Evolutionary conservation across 2,888 invertebrate genomes (phyloP).

Genomic region (Sisyra nigra): DNA sequence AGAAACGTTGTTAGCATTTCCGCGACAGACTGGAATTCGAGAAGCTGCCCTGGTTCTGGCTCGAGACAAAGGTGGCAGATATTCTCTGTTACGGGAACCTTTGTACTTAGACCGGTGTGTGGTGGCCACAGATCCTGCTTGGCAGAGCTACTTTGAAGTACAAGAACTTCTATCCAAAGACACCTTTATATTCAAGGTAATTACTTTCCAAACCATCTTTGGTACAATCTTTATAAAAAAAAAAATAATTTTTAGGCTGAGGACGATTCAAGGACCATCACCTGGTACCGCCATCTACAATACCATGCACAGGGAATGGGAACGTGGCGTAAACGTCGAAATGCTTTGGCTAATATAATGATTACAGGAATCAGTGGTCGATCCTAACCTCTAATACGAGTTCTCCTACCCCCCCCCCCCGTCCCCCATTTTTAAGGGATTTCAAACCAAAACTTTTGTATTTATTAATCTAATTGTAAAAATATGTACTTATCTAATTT

Average conservation of each 20-base stretch:
- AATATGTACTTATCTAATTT: too few species aligned
- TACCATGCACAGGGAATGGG: conserved; percentile 86
- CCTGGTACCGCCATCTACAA: conserved; percentile 82
- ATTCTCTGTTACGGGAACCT: conserved; percentile 75
- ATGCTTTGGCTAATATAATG: conserved; percentile 94
- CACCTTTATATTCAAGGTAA: conserved; percentile 86
- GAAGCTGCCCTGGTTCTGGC: conserved; percentile 79
- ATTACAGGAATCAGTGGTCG: conserved; percentile 61
- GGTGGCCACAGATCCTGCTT: conserved; percentile 77
- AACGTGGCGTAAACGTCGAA: conserved; percentile 79
- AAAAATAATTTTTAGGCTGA: conserved; percentile 76
- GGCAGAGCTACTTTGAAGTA: conserved; percentile 89
- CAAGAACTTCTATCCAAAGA: conserved; percentile 87
- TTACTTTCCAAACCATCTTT: conserved; percentile 2
- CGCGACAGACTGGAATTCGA: conserved; percentile 58
- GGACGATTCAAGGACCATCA: conserved; percentile 67
- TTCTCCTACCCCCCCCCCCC: not conserved
- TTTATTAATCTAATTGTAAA: too few species aligned
- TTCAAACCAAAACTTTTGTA: too few species aligned
- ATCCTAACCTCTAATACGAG: conserved; percentile 16
- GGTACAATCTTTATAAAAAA: not conserved
- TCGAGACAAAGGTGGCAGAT: conserved; percentile 79
- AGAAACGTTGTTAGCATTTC: conserved; percentile 44
- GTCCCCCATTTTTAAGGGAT: too few species aligned
- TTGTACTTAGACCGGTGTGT: conserved; percentile 83